Base-by-base conservation (phyloP, 2,113 vertebrate genomes). In the western clawed frog (Xenopus tropicalis) region DNA sequence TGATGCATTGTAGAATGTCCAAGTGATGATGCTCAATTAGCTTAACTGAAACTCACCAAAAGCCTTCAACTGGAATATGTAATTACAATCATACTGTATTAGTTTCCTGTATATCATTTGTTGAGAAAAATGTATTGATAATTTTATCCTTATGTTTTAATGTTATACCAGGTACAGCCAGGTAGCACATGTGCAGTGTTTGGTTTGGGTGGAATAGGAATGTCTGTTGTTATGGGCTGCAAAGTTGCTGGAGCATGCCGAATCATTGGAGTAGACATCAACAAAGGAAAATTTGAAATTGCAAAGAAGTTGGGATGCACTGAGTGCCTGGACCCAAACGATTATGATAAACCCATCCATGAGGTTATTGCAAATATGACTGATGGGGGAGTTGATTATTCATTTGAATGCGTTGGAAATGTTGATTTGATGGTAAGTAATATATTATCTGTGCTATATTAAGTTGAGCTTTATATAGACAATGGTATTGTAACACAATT, bases 341-440 rank as follows among this genome's bases (percentile, higher is more conserved):
- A 79, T 59, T 37, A 23, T 44, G 62, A 76, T 44, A 80, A 83
- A 54, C 79, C 78, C 25, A 73, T 82, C 42, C 74, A 82, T 43
- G 65, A 80, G 59, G 54, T 80, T 57, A 63, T 85, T 63, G 42
- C 70, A 48, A 77, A 79, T 6, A 74, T 81, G 72, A 84, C 66
- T 19, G 23, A 58, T 23, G 58, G 64, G 37, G 74, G 80, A 21
- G 64, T 74, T 3, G 79, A 82, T 19, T 83, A 76, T 78, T 77
- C 69, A 29, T 82, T 86, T 71, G 78, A 82, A 63, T 79, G 69
- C 58, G 69, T 71, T 65, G 82, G 79, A 25, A 77, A 79, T n/a
- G 57, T 67, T 54, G 74, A 76, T 3, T 46, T 54, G 9, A 67
- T 79, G 80, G 79, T 80, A 78, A 20, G 87, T 83, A 20, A 42